phyloP scores from a whole-genome alignment of 1,140 invertebrate species.

The Zaprionus nigranus region DNA sequence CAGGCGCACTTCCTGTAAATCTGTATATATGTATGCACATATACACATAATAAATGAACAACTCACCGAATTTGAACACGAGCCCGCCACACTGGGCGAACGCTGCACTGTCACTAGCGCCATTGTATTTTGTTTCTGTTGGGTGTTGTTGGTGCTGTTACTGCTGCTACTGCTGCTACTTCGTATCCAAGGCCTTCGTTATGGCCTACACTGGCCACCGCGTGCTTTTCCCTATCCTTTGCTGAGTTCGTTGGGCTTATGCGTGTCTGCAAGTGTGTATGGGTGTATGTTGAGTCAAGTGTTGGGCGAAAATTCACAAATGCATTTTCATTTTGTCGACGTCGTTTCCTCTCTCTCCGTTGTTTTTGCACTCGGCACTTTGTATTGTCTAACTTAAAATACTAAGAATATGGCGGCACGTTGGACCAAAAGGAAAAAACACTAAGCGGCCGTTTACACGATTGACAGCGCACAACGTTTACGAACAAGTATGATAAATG shows the following conservation, averaged over 20 bases:
- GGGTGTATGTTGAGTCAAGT: slow-evolving; percentile 50
- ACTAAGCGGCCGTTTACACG: slow-evolving; percentile 41
- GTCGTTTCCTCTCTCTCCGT: slow-evolving; percentile 59
- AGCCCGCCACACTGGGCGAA: slow-evolving; percentile 88
- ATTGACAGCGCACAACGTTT: slow-evolving; percentile 48
- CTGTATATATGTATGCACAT: slow-evolving; percentile 1
- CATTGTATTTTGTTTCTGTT: slow-evolving; percentile 84
- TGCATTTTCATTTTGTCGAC: slow-evolving; percentile 75
- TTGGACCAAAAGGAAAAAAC: slow-evolving; percentile 20
- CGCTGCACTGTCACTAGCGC: slow-evolving; percentile 90
- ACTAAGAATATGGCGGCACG: slow-evolving; percentile 43
- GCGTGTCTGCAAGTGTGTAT: slow-evolving; percentile 44
- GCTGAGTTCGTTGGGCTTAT: slow-evolving; percentile 45
- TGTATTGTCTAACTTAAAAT: slow-evolving; percentile 51
- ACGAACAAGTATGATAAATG: slow-evolving; percentile 52
- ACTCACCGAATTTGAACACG: slow-evolving; percentile 86
- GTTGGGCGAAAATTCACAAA: slow-evolving; percentile 67
- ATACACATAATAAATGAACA: background rate
- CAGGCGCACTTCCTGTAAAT: slow-evolving; percentile 27
- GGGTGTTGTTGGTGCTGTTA: slow-evolving; percentile 47
- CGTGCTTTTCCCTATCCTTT: slow-evolving; percentile 56
- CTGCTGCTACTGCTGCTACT: slow-evolving; percentile 43
- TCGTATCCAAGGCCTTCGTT: slow-evolving; percentile 48
- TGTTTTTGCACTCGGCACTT: slow-evolving; percentile 77
- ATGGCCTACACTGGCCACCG: slow-evolving; percentile 37